These are phyloP conservation scores for Peromyscus nudipes DNA, from an alignment of 2,797 vertebrate genomes.

Conservation along the genomic window DNA sequence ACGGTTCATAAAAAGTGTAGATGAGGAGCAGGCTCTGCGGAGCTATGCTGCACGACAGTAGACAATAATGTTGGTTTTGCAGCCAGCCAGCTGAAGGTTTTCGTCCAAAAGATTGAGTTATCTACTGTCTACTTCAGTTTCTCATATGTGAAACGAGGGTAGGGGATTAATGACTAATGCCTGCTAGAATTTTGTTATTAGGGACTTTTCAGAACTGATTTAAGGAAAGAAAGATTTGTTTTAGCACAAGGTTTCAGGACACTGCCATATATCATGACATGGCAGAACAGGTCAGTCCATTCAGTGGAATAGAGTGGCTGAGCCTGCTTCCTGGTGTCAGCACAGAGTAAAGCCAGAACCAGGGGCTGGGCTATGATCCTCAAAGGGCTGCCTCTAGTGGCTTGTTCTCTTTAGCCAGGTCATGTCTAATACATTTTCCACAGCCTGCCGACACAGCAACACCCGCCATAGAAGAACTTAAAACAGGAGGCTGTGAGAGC, in stretches of 20 bases:
- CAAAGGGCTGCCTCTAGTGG: background rate
- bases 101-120: background rate
- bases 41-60: background rate
- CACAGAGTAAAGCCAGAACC: background rate
- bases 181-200: background rate
- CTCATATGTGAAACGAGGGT: background rate
- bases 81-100: background rate
- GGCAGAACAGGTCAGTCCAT: background rate
- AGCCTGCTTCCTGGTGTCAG: background rate
- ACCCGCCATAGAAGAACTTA: background rate
- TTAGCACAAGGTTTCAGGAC: background rate
- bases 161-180: conserved; percentile 1
- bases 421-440: background rate
- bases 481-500: background rate
- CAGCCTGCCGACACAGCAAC: background rate
- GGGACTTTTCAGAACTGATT: background rate
- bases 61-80: background rate
- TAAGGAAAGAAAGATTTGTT: background rate
- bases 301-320: background rate
- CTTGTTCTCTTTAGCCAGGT: background rate
- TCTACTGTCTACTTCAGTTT: background rate
- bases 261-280: background rate
- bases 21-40: background rate
- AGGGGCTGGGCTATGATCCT: background rate
- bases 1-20: background rate